Evolutionary conservation across 2,797 vertebrate genomes (phyloP), one percentile per base, ranked within the genome.

Genomic region (Galagoides demidoff): DNA sequence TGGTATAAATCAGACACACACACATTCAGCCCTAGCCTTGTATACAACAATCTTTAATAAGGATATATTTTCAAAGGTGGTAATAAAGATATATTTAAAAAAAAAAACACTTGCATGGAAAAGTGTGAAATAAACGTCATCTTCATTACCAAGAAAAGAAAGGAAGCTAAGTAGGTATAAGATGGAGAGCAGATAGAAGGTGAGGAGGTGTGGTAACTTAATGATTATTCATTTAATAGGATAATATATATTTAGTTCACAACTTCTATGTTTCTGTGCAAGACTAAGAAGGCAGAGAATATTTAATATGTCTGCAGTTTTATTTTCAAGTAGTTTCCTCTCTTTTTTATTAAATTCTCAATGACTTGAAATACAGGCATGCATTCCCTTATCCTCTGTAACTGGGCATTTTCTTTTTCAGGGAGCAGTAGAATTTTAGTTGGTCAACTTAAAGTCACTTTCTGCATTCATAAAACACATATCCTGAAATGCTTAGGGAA

Each of bases 1-100:
- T 98, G 96, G 96, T 96, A 95, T 97, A 97, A 97, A 95, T 98
- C 97, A 95, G 90, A 92, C 89, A 93, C 89, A 92, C 95, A 31
- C 77, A 70, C 93, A 96, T 97, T 95, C 90, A 85, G 45, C 88
- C n/a, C 10, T 16, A 66, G 74, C 16, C 52, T 86, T 61, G 7
- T 25, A 29, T 66, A 37, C 45, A 52, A 57, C 83, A 43, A 0
- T 43, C 39, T 43, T 43, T 43, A 43, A 43, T 43, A 43, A 43
- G 39, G 39, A 43, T 43, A 43, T 43, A 43, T 43, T 43, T 43
- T 43, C 5, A 43, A 43, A 43, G 39, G 39, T 43, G 23, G 3
- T 29, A 55, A 63, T 39, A 57, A 49, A 2, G 29, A 61, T 59
- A 2, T 59, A 31, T 43, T 43, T 7, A 43, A 43, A 43, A 78